These are phyloP conservation scores for Margarornis squamiger DNA, from an alignment of 2,797 vertebrate genomes.

Conservation along the genomic window DNA sequence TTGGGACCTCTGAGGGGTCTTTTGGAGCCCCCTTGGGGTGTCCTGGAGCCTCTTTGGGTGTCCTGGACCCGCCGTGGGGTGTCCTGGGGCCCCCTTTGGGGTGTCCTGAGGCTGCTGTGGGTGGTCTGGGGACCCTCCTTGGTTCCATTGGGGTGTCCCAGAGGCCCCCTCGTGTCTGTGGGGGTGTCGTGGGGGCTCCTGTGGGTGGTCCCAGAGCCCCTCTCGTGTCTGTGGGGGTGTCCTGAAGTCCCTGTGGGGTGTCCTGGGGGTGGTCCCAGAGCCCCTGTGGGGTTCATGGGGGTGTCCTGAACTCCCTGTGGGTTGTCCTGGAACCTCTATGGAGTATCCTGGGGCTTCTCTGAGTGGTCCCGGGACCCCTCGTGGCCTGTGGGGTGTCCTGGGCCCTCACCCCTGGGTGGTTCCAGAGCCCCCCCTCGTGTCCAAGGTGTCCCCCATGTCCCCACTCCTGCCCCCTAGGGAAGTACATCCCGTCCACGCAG, in stretches of 20 bases:
- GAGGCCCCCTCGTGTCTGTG: no score
- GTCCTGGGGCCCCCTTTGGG: no score
- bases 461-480: slow-evolving; percentile 74
- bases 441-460: neutral
- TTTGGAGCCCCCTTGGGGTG: neutral
- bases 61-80: neutral
- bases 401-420: neutral
- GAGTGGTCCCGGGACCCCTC: neutral
- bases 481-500: slow-evolving; percentile 94
- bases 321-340: no score
- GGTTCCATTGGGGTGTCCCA: no score
- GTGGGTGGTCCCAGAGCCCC: no score
- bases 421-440: neutral
- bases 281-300: neutral
- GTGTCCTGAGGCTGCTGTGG: no score
- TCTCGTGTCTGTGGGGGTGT: no score
- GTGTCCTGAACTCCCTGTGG: neutral
- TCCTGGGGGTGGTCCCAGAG: neutral
- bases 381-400: no score
- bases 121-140: no score
- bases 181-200: no score
- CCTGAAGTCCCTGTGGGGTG: no score
- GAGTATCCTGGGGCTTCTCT: no score
- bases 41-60: neutral
- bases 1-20: neutral